Base-by-base conservation (phyloP, 2,797 vertebrate genomes). In the Crossoptilon crossoptilon region DNA sequence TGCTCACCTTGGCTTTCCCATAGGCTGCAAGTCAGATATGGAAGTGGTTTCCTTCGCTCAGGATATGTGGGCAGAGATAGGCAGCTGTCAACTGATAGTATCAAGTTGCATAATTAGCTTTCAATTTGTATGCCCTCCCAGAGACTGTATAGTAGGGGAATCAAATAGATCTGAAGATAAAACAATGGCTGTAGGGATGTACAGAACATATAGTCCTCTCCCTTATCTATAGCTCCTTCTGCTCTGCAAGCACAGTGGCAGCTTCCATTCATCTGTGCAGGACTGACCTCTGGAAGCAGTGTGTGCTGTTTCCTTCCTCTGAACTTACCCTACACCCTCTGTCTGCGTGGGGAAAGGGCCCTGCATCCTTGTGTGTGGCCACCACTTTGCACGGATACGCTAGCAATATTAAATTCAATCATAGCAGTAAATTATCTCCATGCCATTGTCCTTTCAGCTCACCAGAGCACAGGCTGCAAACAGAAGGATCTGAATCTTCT, bases 81-180 rank as follows among this genome's bases (percentile, higher is more conserved):
- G 80, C 87, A 80, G 84, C 85, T 92, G 85, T 84, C 89, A 83
- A 79, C 71, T 91, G 89, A 95, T 95, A 76, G 71, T 87, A 96
- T 92, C 88, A 73, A 64, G 68, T 76, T 62, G 53, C 89, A 92
- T 95, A 94, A 96, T 94, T 96, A 92, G 80, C 74, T 94, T 94
- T 93, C 89, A 92, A 94, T 96, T 93, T 95, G 67, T 95, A 84
- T 88, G 75, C 91, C 84, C 56, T 85, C 67, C 58, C 81, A 58
- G 69, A 68, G 35, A 88, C 69, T 29, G 35, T 81, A 60, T 91
- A 84, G 58, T 62, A 33, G 14, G 43, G 33, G 44, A 91, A 92
- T 79, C 73, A 85, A 90, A 86, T 17, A 92, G 71, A 92, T 67
- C 11, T 63, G 69, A 88, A 88, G 91, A 94, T 86, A 86, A 86